Base-by-base conservation (phyloP, 2,113 vertebrate species). In the Archocentrus centrarchus region DNA sequence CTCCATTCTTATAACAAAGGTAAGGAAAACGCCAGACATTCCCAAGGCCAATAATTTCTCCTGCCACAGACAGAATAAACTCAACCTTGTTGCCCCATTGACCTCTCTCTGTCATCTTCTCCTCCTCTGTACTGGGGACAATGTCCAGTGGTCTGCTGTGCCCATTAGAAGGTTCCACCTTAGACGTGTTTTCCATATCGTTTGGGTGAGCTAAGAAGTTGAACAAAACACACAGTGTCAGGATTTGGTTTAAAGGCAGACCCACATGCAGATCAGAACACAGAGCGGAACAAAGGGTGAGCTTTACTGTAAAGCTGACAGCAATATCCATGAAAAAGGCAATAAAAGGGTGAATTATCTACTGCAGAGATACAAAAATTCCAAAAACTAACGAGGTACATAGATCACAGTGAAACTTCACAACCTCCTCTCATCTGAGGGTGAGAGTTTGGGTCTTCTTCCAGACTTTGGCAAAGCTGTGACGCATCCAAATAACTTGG, bases 21-120 rank as follows among this genome's bases (percentile, higher is more conserved):
- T 99, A 99, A 17, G 98, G 98, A 91, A 99, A 99, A 77, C 98
- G 96, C 98, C 98, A 99, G 59, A 99, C 97, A 0, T 99, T 99
- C 60, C 98, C 98, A 80, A 99, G 94, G 57, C 98, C 98, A 0
- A 99, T 96, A 85, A 99, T 99, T 92, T 99, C 98, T 89, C 98
- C 98, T 0, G 97, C 98, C 86, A 99, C 98, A 0, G 98, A 98
- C 70, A 99, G 91, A 27, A 99, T 91, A 0, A 98, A 99, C 92
- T 99, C 98, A 84, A 97, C 77, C 92, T 99, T 99, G 95, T 97
- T 99, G 87, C 95, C 96, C 98, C 98, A 99, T 30, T 99, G 97
- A 6, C 95, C 98, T 53, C 98, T 94, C 7, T 98, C 97, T 75
- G 47, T 90, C 92, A 96, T 86, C 91, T 95, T 95, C 85, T 94